phyloP scores from a whole-genome alignment of 53 echinoderm and acorn worm species.

The Hippasteria phrygiana region DNA sequence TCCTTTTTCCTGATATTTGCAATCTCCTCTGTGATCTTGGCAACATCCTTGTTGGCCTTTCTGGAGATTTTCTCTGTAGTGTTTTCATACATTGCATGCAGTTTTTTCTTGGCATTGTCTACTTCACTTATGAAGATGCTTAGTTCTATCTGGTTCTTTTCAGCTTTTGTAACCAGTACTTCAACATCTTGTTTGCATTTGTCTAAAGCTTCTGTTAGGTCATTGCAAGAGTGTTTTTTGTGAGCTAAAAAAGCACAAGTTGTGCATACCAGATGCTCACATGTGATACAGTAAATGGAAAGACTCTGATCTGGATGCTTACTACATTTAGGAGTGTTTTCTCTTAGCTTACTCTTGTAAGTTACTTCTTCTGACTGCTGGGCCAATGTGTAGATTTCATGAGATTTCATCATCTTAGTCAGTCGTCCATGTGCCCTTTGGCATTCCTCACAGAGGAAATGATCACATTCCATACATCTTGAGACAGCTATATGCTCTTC shows the following conservation, averaged over 20 bases:
- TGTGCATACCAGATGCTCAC: conserved; percentile 8
- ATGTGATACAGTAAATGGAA: neutral
- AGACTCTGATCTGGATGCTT: neutral
- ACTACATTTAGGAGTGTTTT: conserved; percentile 8
- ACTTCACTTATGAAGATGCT: neutral
- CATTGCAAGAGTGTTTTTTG: neutral
- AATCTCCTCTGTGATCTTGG: no score
- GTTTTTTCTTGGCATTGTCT: neutral
- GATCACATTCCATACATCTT: conserved; percentile 14
- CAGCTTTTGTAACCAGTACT: neutral
- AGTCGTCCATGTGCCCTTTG: neutral
- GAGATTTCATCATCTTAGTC: conserved; percentile 1
- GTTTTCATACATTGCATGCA: neutral
- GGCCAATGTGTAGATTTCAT: conserved; percentile 19
- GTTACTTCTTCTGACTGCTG: neutral
- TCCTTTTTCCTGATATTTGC: neutral
- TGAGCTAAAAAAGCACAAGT: neutral
- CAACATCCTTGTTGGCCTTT: conserved; percentile 1
- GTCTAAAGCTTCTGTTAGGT: neutral
- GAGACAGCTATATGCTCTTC: conserved; percentile 5
- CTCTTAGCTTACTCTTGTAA: conserved; percentile 12
- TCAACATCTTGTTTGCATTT: conserved; percentile 33
- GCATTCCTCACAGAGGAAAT: conserved; percentile 24
- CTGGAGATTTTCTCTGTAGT: conserved; percentile 36
- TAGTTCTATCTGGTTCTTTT: neutral